Base-by-base conservation (phyloP, 2,888 invertebrate genomes). In the Parnassius glacialis region DNA sequence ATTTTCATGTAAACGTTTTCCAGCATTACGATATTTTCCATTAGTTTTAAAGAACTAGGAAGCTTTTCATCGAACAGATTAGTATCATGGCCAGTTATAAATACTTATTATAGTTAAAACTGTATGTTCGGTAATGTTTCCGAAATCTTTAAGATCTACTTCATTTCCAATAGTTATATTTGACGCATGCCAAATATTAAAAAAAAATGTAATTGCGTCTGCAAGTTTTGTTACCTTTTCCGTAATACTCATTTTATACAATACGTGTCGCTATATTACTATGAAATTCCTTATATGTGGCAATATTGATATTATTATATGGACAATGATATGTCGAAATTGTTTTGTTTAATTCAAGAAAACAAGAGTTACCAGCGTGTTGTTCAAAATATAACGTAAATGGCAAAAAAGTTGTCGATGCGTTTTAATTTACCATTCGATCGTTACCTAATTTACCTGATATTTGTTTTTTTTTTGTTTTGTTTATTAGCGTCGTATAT, bases 401-500 rank as follows among this genome's bases (percentile, higher is more conserved):
- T 76, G 78, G 75, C 75, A 75, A 80, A 69, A n/a, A 10, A 76
- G 79, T 79, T 81, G 78, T 83, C 77, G 73, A 81, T 81, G 81
- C 80, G 86, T 89, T 89, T 90, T 90, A 90, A 87, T 81, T 76
- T 79, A 74, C 78, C 73, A 83, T 87, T 85, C 81, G 80, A 87
- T 80, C 81, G 90, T 91, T 90, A 90, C 90, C 90, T 90, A 80
- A 48, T 81, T 76, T 90, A 90, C 89, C 90, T 89, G 89, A 88
- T 84, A 80, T 84, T 78, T 82, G 81, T 81, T 73, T 83, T 79
- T 81, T 72, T 76, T 71, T 78, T 81, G 81, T 81, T 81, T 80
- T 85, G 78, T 84, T 83, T 72, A 34, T 34, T 3, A 66, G 68
- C 75, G 80, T 84, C 80, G 74, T 70, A 63, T 86, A 74, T 87